Evolutionary conservation across 2,797 vertebrate species (phyloP), one percentile per base, ranked within the genome.

Genomic region (Discoglossus pictus): DNA sequence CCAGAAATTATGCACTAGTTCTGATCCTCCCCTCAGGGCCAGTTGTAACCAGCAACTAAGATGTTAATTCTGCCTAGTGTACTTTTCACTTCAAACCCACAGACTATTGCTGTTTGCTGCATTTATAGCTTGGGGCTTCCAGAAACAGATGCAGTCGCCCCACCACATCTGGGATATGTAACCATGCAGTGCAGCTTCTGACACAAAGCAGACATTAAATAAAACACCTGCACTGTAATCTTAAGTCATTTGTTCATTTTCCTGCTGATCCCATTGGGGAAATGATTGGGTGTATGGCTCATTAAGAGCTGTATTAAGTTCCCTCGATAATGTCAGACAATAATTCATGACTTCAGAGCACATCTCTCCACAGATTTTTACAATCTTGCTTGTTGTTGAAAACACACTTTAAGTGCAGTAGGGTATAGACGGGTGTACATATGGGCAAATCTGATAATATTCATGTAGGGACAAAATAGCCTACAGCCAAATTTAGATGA

Each of bases 241-340:
- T 64, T 55, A 47, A 58, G 68, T 63, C 68, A 70, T 63, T 56
- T 65, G 61, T 64, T 64, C 68, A 70, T 64, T 58, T 71, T 71
- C 53, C 24, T 59, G 46, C 61, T 64, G 31, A 27, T 71, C 61
- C 61, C 53, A 59, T 71, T 58, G 64, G 68, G 61, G 52, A 64
- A 70, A 56, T 63, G 52, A 70, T 70, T 63, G 68, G 60, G 52
- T 71, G 53, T 64, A 64, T 59, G 68, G 61, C 68, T 71, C 61
- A 59, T 71, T 71, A 64, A 36, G 46, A 44, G 36, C 46, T 52
- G 61, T 52, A 71, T 71, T 64, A 62, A 51, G 46, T 52, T 51
- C 46, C 59, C 61, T 59, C 59, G 61, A 71, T 71, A 64, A 64
- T 71, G 61, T 58, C 68, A 71, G 61, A 25, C 46, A 58, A 52